These are phyloP conservation scores for Agrilus mali DNA, from an alignment of 2,888 invertebrate genomes.

Conservation along the genomic window DNA sequence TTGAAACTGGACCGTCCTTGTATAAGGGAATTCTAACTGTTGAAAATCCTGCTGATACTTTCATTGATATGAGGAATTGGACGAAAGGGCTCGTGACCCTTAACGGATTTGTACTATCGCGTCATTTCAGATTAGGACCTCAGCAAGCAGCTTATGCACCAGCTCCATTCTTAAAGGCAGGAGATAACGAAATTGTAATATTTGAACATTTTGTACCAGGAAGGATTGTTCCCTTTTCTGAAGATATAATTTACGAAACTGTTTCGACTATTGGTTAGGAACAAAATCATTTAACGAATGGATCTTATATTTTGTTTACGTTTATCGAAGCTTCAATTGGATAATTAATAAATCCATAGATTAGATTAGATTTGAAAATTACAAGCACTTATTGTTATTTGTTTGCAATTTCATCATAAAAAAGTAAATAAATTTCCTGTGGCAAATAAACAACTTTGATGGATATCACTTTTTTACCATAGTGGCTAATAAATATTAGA, in stretches of 20 bases:
- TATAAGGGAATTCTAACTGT: constrained; percentile 37
- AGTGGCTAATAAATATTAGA: background rate
- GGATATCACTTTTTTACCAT: too few relatives aligned
- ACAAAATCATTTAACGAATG: too few relatives aligned
- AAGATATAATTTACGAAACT: constrained; percentile 15
- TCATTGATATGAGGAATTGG: constrained; percentile 61
- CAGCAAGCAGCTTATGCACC: constrained; percentile 73
- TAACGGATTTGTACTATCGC: constrained; percentile 72
- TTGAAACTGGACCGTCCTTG: constrained; percentile 38
- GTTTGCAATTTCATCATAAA: too few relatives aligned
- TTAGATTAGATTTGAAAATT: too few relatives aligned
- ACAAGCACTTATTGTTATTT: too few relatives aligned
- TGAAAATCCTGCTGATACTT: constrained; percentile 50
- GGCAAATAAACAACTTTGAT: too few relatives aligned
- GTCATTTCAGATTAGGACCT: constrained; percentile 75
- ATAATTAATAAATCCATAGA: too few relatives aligned
- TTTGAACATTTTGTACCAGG: constrained; percentile 23
- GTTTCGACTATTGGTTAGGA: background rate
- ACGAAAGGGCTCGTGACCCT: constrained; percentile 70
- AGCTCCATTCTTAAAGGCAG: constrained; percentile 50
- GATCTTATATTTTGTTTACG: too few relatives aligned
- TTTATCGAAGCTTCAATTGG: too few relatives aligned
- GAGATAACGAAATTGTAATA: constrained; percentile 26
- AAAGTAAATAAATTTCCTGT: too few relatives aligned
- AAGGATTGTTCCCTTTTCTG: constrained; percentile 16